Conservation (phyloP, 2,888 invertebrate species). For the Macrophya alboannulata region DNA sequence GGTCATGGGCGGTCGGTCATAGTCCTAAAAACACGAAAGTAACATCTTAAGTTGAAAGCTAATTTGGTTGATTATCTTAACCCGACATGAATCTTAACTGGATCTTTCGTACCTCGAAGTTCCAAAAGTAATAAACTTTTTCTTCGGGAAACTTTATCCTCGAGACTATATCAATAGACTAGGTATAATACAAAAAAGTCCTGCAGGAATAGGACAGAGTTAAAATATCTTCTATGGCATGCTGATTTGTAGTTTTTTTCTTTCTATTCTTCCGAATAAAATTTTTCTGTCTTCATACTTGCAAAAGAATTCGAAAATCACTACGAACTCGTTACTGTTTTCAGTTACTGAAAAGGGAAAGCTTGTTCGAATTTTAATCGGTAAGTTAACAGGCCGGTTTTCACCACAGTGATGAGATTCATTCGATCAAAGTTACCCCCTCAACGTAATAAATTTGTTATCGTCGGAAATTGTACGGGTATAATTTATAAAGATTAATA, state of each 20-base stretch:
- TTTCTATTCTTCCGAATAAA: too few species aligned
- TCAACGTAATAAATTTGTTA: not conserved
- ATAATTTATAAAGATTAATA: not conserved
- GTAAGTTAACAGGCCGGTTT: not conserved
- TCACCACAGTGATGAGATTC: not conserved
- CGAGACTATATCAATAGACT: too few species aligned
- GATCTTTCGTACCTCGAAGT: too few species aligned
- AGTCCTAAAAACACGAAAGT: not conserved
- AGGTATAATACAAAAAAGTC: too few species aligned
- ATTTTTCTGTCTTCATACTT: too few species aligned
- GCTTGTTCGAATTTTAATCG: not conserved
- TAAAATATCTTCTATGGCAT: too few species aligned
- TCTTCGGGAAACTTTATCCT: too few species aligned
- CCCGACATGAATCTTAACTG: not conserved
- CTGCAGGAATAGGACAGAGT: too few species aligned
- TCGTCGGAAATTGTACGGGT: not conserved
- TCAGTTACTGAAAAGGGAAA: not conserved
- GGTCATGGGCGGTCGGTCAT: not conserved
- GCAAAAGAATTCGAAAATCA: too few species aligned
- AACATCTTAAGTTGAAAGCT: not conserved
- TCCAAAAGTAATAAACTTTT: too few species aligned
- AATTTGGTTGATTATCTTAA: not conserved
- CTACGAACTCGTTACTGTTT: not conserved
- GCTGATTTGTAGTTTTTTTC: too few species aligned
- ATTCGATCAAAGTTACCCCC: not conserved